Evolutionary conservation across 30 jellyfish, hydroid and myxozoan genomes (phyloP).

Genomic region (Nemopilema nomurai): DNA sequence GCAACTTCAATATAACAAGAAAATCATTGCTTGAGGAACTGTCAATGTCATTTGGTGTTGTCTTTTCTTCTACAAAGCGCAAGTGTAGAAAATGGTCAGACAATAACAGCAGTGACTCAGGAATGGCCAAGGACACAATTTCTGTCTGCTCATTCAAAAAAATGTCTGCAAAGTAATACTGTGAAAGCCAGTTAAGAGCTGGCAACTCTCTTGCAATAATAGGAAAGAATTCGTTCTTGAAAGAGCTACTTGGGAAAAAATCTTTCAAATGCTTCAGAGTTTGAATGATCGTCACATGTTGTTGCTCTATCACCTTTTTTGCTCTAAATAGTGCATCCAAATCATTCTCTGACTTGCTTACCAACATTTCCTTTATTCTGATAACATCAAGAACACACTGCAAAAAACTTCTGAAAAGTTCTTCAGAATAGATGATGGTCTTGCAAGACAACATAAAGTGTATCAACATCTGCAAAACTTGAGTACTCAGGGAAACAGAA

Average conservation of each 20-base stretch:
- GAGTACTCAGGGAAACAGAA: neutral
- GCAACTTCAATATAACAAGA: neutral
- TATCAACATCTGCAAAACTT: neutral
- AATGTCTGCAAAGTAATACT: constrained; percentile 1
- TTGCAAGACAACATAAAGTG: neutral
- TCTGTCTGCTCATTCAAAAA: neutral
- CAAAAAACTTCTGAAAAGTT: neutral
- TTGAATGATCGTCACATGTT: neutral
- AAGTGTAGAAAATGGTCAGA: neutral
- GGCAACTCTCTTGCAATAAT: neutral
- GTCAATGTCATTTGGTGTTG: neutral
- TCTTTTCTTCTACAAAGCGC: neutral
- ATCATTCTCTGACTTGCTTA: neutral
- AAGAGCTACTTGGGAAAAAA: neutral
- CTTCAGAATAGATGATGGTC: neutral
- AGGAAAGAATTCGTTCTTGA: neutral
- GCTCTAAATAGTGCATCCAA: neutral
- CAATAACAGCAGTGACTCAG: neutral
- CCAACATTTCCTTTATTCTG: neutral
- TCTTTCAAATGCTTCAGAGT: neutral
- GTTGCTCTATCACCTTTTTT: neutral
- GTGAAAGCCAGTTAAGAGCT: neutral
- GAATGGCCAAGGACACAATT: neutral
- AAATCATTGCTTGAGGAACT: neutral
- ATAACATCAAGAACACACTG: neutral